Conservation (phyloP, 1,140 invertebrate genomes). For the Heliothis subflexa region DNA sequence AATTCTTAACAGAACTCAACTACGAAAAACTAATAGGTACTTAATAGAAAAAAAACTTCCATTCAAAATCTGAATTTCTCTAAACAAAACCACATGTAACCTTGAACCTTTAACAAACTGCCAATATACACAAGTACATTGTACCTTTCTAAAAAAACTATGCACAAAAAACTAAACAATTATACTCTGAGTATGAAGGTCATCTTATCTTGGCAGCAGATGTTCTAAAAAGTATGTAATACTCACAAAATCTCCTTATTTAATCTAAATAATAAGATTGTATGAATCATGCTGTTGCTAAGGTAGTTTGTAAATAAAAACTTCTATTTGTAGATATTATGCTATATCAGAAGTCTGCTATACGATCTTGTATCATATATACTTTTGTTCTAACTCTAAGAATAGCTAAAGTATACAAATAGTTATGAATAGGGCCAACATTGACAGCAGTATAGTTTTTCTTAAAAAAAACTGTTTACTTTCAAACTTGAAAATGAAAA, state of each 20-base stretch:
- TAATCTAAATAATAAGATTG: not conserved
- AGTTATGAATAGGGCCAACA: no score
- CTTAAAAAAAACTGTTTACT: no score
- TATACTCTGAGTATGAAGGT: slow-evolving; percentile 17
- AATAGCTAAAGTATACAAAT: no score
- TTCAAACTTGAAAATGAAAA: no score
- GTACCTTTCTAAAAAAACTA: slow-evolving; percentile 23
- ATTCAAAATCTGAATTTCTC: slow-evolving; percentile 12
- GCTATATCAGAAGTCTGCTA: no score
- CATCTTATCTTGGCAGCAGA: slow-evolving; percentile 18
- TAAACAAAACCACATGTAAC: slow-evolving; percentile 15
- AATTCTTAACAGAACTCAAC: not conserved
- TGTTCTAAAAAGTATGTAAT: slow-evolving; percentile 37
- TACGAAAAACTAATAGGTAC: not conserved
- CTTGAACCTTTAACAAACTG: slow-evolving; percentile 8
- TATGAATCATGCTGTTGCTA: slow-evolving; percentile 18
- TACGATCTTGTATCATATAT: no score
- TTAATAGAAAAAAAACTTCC: not conserved
- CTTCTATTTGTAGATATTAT: no score
- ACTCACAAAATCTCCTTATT: slow-evolving; percentile 30
- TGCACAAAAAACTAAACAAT: slow-evolving; percentile 26
- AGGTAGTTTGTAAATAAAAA: not conserved
- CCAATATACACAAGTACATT: not conserved
- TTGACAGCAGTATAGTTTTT: no score
- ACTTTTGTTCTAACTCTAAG: no score